A percentile compares a stretch with the other conserved stretches of the same genome.
phyloP scores from a whole-genome alignment of 2,113 vertebrate genomes.

The Triplophysa dalaica region DNA sequence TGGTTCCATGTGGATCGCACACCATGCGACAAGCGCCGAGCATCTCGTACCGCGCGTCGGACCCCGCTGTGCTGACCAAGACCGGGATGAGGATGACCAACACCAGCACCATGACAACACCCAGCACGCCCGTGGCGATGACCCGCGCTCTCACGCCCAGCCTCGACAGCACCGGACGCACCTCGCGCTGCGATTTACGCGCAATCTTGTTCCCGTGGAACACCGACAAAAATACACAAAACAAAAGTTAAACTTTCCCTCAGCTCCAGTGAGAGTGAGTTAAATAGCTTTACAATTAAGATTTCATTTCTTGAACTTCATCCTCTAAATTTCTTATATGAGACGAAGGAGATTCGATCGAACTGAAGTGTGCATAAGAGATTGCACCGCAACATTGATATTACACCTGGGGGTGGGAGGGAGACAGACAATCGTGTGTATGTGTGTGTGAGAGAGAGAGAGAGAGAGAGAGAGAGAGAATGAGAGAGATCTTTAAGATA shows the following conservation, averaged over 20 bases:
- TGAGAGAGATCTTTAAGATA: background rate
- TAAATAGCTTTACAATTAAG: background rate
- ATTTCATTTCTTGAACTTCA: background rate
- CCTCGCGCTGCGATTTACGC: constrained; percentile 90
- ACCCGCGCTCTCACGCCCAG: constrained; percentile 91
- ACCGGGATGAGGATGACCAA: constrained; percentile 95
- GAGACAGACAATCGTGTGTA: background rate
- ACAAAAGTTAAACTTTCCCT: background rate
- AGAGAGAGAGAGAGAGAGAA: background rate
- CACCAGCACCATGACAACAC: constrained; percentile 93
- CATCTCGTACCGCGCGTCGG: constrained; percentile 92
- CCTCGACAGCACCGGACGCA: constrained; percentile 86
- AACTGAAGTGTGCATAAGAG: background rate
- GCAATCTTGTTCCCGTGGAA: constrained; percentile 70
- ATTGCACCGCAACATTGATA: constrained; percentile 3
- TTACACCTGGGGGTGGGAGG: constrained; percentile 35
- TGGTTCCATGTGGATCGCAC: constrained; percentile 91
- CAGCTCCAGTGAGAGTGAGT: background rate
- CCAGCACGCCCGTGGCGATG: constrained; percentile 91
- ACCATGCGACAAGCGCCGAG: constrained; percentile 96
- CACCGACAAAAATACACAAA: background rate
- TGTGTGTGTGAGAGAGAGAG: background rate
- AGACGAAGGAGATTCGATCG: background rate
- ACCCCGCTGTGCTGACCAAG: constrained; percentile 91
- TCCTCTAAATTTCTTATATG: background rate